Evolutionary conservation across 2,797 vertebrate species (phyloP), one percentile per base, ranked within the genome.

Genomic region (Hypotaenidia philippensis): DNA sequence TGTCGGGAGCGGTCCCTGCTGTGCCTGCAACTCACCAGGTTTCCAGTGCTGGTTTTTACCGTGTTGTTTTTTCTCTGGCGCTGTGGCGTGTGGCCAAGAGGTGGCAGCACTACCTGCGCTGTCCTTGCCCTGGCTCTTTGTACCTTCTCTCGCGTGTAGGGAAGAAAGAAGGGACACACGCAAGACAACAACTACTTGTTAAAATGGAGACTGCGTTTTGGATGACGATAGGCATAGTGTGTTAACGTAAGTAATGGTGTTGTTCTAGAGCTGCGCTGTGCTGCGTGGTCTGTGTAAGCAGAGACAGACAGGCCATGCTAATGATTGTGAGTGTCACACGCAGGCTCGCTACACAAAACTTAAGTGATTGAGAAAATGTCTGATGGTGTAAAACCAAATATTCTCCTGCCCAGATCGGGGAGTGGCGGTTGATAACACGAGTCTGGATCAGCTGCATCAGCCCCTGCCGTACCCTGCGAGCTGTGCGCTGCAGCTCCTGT

Each of bases 61-160:
- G 20, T 27, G n/a, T 4, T 2, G 9, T 3, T 1, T 94, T 41
- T 11, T 18, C 55, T 18, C 3, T 26, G 5, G 34, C 85, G 7
- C 20, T 83, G 93, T 79, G 64, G 4, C 0, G 1, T 10, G 71
- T 13, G 57, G 64, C 94, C 97, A 84, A 98, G 31, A 97, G 97
- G 97, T 97, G 98, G 98, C 98, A 97, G 98, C 96, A 90, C 74
- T 41, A 6, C 60, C 94, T 65, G 91, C 94, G 2, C 89, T 47
- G 75, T 95, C 76, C 66, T 17, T 20, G 47, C 8, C 7, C 57
- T 3, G 45, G 13, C 61, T 32, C 20, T 9, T 26, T 25, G 1
- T 14, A 11, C 34, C 41, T 9, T 18, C 19, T 16, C 65, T 70
- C 11, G 3, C 5, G 12, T 4, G 6, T 0, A 5, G 2, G 10